Percentiles rank a stretch among this genome's conserved stretches.
phyloP scores from a whole-genome alignment of 2,797 vertebrate species.

The Urocyon cinereoargenteus region DNA sequence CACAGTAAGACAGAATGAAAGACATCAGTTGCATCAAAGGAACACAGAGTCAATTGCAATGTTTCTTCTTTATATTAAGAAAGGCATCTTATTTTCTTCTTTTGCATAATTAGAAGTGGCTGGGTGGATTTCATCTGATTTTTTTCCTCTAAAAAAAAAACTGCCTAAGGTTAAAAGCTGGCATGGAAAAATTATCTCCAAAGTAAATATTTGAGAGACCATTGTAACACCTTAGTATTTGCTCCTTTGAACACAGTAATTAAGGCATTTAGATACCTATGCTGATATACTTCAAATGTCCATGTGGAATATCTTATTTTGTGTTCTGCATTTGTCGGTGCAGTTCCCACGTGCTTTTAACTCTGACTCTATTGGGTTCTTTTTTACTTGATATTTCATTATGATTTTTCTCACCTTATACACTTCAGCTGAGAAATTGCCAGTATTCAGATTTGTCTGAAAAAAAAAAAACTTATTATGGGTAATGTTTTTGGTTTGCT shows the following conservation, averaged over 20 bases:
- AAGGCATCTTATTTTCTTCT: conserved; percentile 58
- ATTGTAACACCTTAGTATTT: conserved; percentile 32
- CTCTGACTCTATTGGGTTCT: background rate
- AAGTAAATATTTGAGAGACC: conserved; percentile 59
- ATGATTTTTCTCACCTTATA: background rate
- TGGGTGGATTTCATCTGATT: conserved; percentile 58
- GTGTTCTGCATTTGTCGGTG: background rate
- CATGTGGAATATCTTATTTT: background rate
- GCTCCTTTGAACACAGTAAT: conserved; percentile 52
- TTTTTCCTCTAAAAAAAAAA: conserved; percentile 51
- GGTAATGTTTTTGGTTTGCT: background rate
- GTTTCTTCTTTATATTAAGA: conserved; percentile 63
- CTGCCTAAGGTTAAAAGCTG: conserved; percentile 57
- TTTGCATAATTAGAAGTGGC: conserved; percentile 62
- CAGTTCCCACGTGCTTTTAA: background rate
- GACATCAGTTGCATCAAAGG: conserved; percentile 48
- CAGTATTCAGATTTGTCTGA: background rate
- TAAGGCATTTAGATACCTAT: conserved; percentile 48
- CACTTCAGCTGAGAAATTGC: conserved; percentile 1
- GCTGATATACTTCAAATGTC: conserved; percentile 50
- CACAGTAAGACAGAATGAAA: conserved; percentile 21
- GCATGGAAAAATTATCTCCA: conserved; percentile 39
- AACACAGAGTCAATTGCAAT: background rate
- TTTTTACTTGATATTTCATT: background rate
- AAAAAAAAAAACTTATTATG: background rate